phyloP scores from a whole-genome alignment of 2,797 vertebrate species.

The Melanotaenia trifasciata region DNA sequence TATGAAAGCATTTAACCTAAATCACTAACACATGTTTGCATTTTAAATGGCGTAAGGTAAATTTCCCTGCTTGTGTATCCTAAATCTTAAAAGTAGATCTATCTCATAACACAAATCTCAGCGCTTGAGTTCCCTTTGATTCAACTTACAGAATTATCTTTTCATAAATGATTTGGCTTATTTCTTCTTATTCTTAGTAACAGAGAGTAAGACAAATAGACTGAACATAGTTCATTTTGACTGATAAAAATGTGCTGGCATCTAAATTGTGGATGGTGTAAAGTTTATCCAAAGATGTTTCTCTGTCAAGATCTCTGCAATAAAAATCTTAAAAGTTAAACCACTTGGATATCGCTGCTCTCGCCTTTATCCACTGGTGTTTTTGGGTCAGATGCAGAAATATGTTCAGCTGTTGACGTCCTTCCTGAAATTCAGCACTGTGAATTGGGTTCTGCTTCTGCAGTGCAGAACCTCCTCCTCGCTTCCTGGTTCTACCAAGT shows the following conservation, averaged over 20 bases:
- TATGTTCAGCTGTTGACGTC: background rate
- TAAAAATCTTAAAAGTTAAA: conserved; percentile 9
- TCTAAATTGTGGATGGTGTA: conserved; percentile 17
- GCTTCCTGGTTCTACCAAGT: background rate
- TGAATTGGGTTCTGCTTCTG: background rate
- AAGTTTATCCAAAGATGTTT: conserved; percentile 27
- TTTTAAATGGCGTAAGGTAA: conserved; percentile 16
- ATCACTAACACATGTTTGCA: background rate
- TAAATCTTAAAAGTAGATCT: conserved; percentile 9
- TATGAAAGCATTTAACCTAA: conserved; percentile 6
- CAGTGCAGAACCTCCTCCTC: background rate
- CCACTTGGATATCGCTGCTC: background rate
- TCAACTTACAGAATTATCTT: background rate
- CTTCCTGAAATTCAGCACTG: background rate
- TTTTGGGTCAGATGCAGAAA: conserved; percentile 6
- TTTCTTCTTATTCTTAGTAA: conserved; percentile 6
- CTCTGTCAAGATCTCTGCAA: conserved; percentile 22
- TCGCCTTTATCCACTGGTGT: background rate
- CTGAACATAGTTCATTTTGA: conserved; percentile 6
- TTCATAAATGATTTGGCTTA: background rate
- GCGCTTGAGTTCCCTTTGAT: background rate
- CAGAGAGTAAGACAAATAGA: conserved; percentile 3
- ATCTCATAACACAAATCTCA: background rate
- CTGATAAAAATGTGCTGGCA: conserved; percentile 18
- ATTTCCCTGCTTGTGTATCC: background rate